These are phyloP conservation scores for Homalodisca vitripennis DNA, from an alignment of 1,140 invertebrate genomes.

Conservation along the genomic window DNA sequence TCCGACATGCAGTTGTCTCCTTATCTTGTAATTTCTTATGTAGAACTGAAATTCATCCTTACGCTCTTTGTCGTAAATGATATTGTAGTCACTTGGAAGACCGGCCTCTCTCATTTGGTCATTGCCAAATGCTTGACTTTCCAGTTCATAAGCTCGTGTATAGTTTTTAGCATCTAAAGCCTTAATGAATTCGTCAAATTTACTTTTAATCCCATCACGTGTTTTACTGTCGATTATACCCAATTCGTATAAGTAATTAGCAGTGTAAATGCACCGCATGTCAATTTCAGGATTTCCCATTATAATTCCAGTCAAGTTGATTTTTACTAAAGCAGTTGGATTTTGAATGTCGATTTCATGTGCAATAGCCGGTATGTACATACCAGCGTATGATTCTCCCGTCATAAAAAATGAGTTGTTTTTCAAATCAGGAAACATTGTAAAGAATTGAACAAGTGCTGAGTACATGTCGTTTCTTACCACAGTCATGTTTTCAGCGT, in stretches of 20 bases:
- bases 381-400: conserved; percentile 60
- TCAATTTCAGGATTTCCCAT: conserved; percentile 87
- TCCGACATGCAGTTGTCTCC: not conserved
- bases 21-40: too few species aligned
- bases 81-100: too few species aligned
- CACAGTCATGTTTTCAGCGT: conserved; percentile 4
- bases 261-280: too few species aligned
- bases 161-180: not conserved
- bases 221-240: conserved; percentile 23
- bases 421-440: conserved; percentile 52
- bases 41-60: not conserved
- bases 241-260: conserved; percentile 64
- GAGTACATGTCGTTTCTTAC: conserved; percentile 64
- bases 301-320: conserved; percentile 67
- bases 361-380: conserved; percentile 54
- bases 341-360: conserved; percentile 57
- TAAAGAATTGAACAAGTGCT: conserved; percentile 69
- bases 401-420: conserved; percentile 43
- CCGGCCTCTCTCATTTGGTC: too few species aligned
- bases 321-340: conserved; percentile 59
- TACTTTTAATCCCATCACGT: not conserved
- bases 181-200: not conserved
- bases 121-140: too few species aligned
- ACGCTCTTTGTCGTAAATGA: not conserved
- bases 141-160: not conserved